A percentile compares a stretch with the other conserved stretches of the same genome.
phyloP scores from a whole-genome alignment of 2,113 vertebrate species.

The Ursus arctos region DNA sequence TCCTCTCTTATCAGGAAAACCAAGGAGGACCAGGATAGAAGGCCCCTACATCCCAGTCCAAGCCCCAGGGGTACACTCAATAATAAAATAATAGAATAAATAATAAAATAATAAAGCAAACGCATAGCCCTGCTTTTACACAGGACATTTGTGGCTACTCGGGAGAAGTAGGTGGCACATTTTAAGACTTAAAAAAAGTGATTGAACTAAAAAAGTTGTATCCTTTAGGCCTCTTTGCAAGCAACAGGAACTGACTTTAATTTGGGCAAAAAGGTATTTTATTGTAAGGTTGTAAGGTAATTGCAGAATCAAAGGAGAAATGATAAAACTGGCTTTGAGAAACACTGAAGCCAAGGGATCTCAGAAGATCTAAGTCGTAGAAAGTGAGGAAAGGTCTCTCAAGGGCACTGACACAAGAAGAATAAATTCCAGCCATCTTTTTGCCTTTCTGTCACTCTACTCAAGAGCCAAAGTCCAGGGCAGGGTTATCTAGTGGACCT shows the following conservation, averaged over 20 bases:
- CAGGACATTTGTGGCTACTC: not conserved
- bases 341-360: not conserved
- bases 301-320: conserved; percentile 28
- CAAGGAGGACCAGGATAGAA: not conserved
- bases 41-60: no score
- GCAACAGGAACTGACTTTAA: not conserved
- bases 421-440: not conserved
- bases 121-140: not conserved
- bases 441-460: not conserved
- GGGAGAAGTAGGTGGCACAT: not conserved
- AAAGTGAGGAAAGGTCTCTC: not conserved
- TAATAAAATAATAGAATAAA: not conserved
- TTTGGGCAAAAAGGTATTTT: not conserved
- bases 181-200: conserved; percentile 15
- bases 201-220: not conserved
- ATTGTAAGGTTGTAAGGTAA: not conserved
- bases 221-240: not conserved
- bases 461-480: not conserved
- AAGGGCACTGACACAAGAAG: not conserved
- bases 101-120: not conserved
- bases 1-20: not conserved
- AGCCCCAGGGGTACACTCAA: not conserved
- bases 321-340: not conserved
- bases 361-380: not conserved
- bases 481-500: not conserved